Evolutionary conservation across 2,113 vertebrate genomes (phyloP), one percentile per base, ranked within the genome.

Genomic region (Hiodon tergisus): DNA sequence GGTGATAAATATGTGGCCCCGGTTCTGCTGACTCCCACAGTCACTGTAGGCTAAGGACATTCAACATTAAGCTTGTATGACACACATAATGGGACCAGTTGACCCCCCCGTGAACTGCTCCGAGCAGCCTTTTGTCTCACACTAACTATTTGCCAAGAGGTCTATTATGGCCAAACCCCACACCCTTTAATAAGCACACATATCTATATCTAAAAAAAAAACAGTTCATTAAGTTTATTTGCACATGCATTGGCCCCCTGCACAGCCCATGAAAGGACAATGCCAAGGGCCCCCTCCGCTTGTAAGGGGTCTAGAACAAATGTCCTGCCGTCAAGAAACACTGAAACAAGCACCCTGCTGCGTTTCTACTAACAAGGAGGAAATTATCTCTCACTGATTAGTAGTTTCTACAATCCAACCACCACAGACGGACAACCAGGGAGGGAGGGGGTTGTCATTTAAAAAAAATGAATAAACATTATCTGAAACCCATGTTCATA

Each of bases 111-210:
- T 51, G 73, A 59, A 47, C 73, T 67, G 53, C 73, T 67, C 10
- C 16, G 10, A 47, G 59, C n/a, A 72, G 58, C 31, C 58, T 62
- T 31, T 72, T 72, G 61, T 67, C 62, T 74, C 51, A 48, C 11
- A 55, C 72, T 74, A 74, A 74, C 66, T 74, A 74, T 74, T 74
- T 74, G 53, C 73, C 73, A 55, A 31, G 31, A 31, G 31, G 31
- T 31, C 31, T 31, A 31, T 31, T 31, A 31, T 31, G 31, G 31
- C 31, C 31, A 2, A 31, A 31, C 31, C 31, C 31, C 31, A 31
- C 31, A 31, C 31, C 31, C 31, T 52, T 54, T 14, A 55, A 48
- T 55, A 51, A 69, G 14, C 31, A 53, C 14, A 50, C 53, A 71
- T 8, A 11, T 57, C 46, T 59, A 14, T 59, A 11, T 13, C 10